These are phyloP conservation scores for Bicyclus anynana DNA, from an alignment of 1,140 invertebrate species.

Conservation along the genomic window DNA sequence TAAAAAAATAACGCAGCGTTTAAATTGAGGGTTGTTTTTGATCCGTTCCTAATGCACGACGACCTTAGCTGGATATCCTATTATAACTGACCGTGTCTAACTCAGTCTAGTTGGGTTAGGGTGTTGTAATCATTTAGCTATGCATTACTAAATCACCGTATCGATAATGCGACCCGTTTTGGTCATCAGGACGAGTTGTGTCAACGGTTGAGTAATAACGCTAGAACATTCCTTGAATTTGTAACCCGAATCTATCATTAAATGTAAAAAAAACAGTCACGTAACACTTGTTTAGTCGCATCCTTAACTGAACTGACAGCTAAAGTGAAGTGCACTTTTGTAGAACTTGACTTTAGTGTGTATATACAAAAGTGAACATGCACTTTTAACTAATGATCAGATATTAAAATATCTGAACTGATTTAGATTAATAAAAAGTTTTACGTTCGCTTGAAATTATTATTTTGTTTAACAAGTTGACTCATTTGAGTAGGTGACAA, in stretches of 20 bases:
- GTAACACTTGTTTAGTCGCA: background rate
- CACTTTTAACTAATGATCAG: too few relatives aligned
- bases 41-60: slow-evolving; percentile 36
- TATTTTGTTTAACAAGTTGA: too few relatives aligned
- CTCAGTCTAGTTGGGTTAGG: slow-evolving; percentile 31
- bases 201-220: slow-evolving; percentile 22
- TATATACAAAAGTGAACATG: too few relatives aligned
- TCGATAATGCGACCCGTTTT: slow-evolving; percentile 30
- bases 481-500: too few relatives aligned
- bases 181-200: slow-evolving; percentile 30
- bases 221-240: slow-evolving; percentile 23
- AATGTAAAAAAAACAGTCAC: background rate
- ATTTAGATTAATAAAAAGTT: too few relatives aligned
- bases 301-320: too few relatives aligned
- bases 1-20: background rate
- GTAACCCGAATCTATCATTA: background rate
- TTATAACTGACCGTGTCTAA: slow-evolving; percentile 56
- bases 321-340: too few relatives aligned
- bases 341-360: too few relatives aligned
- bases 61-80: slow-evolving; percentile 42
- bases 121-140: slow-evolving; percentile 51
- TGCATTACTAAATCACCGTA: slow-evolving; percentile 41
- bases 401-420: too few relatives aligned
- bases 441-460: too few relatives aligned
- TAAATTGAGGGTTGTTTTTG: background rate